Evolutionary conservation across 2,888 invertebrate genomes (phyloP).

Genomic region (Dicyrtoma fusca): DNA sequence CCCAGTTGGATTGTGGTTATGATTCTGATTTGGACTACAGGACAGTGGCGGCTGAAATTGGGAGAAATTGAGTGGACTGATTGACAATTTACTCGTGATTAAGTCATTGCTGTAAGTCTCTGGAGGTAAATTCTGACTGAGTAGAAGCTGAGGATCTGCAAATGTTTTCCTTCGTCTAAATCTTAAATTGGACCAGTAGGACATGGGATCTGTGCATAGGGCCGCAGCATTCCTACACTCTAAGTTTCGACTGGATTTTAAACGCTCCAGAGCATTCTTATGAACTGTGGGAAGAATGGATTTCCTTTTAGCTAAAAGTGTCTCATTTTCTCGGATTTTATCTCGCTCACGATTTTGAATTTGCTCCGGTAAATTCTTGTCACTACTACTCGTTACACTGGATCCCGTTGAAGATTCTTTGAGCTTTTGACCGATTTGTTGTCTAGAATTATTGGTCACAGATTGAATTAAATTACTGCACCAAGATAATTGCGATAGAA

Average conservation of each 20-base stretch:
- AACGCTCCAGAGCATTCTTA: conserved; percentile 27
- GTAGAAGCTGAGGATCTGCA: conserved; percentile 49
- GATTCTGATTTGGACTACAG: too few species aligned
- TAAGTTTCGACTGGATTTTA: conserved; percentile 18
- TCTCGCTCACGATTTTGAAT: conserved; percentile 7
- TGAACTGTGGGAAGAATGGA: conserved; percentile 20
- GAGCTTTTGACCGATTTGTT: conserved; percentile 52
- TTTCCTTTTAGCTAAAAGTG: conserved; percentile 26
- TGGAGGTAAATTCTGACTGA: conserved; percentile 12
- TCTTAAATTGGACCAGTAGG: conserved; percentile 50
- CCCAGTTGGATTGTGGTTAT: conserved; percentile 1
- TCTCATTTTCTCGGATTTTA: conserved; percentile 20
- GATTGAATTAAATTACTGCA: neutral
- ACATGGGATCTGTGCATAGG: conserved; percentile 25
- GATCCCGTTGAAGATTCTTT: conserved; percentile 1
- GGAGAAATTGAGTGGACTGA: neutral
- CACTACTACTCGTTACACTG: too few species aligned
- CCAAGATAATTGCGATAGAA: too few species aligned
- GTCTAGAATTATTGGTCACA: conserved; percentile 45
- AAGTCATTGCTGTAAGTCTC: neutral
- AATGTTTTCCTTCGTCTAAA: conserved; percentile 51
- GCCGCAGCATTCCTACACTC: conserved; percentile 19
- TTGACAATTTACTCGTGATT: neutral
- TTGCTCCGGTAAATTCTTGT: neutral
- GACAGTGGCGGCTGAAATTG: neutral